These are phyloP conservation scores for Mus musculus DNA, from an alignment of 2,113 vertebrate species.

Conservation along the genomic window GRCm39 chr5:76627001-76627500, in stretches of 20 bases:
- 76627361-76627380: slow-evolving; percentile 34
- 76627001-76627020: neutral
- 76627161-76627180: neutral
- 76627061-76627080: neutral
- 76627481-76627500: neutral
- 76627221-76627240: neutral
- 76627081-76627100: neutral
- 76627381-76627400: slow-evolving; percentile 9
- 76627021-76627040: slow-evolving; percentile 12
- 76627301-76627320: neutral
- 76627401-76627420: neutral
- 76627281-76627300: neutral
- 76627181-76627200: neutral
- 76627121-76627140: neutral
- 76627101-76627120: neutral
- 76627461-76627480: neutral
- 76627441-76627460: neutral
- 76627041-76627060: slow-evolving; percentile 20
- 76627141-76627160: neutral
- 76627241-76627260: neutral
- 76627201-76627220: neutral
- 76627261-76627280: neutral
- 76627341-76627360: neutral
- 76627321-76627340: slow-evolving; percentile 36
- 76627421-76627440: neutral